Evolutionary conservation across 2,113 vertebrate species (phyloP).

Genomic region (Melanocharis versteri): DNA sequence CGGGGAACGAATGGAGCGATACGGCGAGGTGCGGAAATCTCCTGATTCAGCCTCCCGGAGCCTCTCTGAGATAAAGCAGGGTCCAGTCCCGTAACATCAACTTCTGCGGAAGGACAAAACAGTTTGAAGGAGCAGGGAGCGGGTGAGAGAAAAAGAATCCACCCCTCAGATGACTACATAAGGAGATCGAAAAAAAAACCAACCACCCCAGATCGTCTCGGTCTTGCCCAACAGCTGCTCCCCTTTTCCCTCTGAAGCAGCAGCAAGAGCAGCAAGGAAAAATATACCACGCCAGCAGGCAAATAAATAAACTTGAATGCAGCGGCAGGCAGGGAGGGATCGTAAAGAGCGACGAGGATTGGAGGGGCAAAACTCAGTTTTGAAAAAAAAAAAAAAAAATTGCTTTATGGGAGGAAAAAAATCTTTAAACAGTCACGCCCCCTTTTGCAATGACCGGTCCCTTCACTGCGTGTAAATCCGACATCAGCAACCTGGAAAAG

Average conservation of each 20-base stretch:
- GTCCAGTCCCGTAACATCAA: conserved; percentile 67
- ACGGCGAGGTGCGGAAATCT: conserved; percentile 45
- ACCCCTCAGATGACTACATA: conserved; percentile 66
- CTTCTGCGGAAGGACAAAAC: conserved; percentile 76
- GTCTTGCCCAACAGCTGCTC: conserved; percentile 54
- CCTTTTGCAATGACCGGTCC: conserved; percentile 61
- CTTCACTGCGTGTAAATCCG: conserved; percentile 65
- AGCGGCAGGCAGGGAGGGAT: conserved; percentile 64
- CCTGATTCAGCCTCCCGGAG: conserved; percentile 35
- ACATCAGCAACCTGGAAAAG: conserved; percentile 49
- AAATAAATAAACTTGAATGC: conserved; percentile 75
- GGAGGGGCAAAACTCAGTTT: conserved; percentile 72
- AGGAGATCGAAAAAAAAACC: not conserved
- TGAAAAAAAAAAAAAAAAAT: conserved; percentile 8
- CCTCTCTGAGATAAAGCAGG: conserved; percentile 34
- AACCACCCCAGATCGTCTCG: not conserved
- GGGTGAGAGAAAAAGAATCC: conserved; percentile 30
- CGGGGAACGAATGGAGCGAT: not conserved
- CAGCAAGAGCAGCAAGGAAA: conserved; percentile 28
- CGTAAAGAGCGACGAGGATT: conserved; percentile 52
- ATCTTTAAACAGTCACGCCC: conserved; percentile 73
- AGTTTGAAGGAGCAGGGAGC: conserved; percentile 34
- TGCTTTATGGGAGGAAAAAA: conserved; percentile 56
- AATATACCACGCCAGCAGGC: conserved; percentile 55
- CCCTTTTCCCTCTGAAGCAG: conserved; percentile 32